phyloP scores from a whole-genome alignment of 2,797 vertebrate species.

The Cossypha caffra region DNA sequence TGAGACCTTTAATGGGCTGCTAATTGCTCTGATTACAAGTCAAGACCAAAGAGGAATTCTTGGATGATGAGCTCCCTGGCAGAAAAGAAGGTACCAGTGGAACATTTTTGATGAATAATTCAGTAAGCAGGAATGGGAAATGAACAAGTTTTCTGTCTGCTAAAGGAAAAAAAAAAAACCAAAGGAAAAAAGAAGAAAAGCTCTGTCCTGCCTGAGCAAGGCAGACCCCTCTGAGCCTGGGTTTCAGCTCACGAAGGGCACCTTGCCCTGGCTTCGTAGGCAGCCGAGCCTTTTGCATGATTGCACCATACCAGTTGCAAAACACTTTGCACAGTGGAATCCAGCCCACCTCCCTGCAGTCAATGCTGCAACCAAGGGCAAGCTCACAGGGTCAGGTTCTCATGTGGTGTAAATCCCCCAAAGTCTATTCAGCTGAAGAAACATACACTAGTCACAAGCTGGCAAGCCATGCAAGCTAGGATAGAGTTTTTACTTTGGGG shows the following conservation, averaged over 20 bases:
- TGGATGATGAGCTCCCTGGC: constrained; percentile 70
- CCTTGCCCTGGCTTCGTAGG: background rate
- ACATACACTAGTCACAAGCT: background rate
- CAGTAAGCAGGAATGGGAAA: constrained; percentile 72
- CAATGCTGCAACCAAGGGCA: background rate
- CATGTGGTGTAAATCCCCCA: background rate
- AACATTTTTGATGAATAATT: constrained; percentile 78
- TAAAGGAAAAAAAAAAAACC: background rate
- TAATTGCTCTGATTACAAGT: constrained; percentile 75
- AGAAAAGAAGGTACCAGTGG: constrained; percentile 68
- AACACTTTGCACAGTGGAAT: background rate
- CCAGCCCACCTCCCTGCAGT: background rate
- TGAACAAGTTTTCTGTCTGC: constrained; percentile 64
- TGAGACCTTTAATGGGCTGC: constrained; percentile 62
- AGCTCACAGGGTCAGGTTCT: background rate
- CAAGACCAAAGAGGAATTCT: constrained; percentile 55
- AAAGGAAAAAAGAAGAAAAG: background rate
- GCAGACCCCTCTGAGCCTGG: background rate
- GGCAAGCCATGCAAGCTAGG: background rate
- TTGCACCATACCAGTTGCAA: background rate
- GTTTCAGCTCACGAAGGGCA: background rate
- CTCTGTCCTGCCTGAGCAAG: background rate
- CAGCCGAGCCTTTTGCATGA: rapidly evolving
- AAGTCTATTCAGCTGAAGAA: background rate
- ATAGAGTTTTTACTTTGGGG: background rate